Evolutionary conservation across 2,113 vertebrate genomes (phyloP), one percentile per base, ranked within the genome.

Genomic region (Malurus cyaneus): DNA sequence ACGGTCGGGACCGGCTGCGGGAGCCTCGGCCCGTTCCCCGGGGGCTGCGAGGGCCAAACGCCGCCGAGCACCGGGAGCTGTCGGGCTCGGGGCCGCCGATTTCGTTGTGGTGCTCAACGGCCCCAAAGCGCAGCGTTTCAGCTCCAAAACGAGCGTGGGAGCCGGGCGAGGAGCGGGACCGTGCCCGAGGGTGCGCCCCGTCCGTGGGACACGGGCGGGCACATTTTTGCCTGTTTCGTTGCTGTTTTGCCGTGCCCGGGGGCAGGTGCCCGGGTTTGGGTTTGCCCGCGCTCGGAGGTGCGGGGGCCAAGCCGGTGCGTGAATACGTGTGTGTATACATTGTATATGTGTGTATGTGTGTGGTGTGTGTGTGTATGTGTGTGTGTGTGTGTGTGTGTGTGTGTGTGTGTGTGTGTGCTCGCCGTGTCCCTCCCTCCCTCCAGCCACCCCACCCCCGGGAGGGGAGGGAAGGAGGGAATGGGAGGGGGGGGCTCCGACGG

Each of bases 401-500:
- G 10, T 53, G 25, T 26, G 16, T 28, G 46, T 59, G 56, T 7
- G 44, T 79, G 60, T 61, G 95, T 12, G 69, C 70, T 69, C 52
- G 81, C 83, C 62, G 76, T 81, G 78, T 87, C 88, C 81, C 92
- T 92, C 90, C 71, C 88, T 88, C 80, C 65, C 60, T 88, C 39
- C 77, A 64, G 61, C 74, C 72, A 88, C 71, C 92, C 91, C 94
- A 80, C 95, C 90, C 96, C 94, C 89, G 70, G 59, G 87, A 93
- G 90, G 90, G 93, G 93, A 93, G 95, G 66, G 62, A 44, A 76
- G 57, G 80, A 65, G 81, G 69, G 86, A 73, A 91, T 70, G 54
- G 86, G 78, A 81, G 53, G 94, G 89, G 96, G 96, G 95, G 90
- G 44, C 84, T 97, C 91, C 88, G 96, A 95, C 96, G 96, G 96